Evolutionary conservation across 64 coral and sea anemone species (phyloP).

Genomic region (Pachyseris speciosa): DNA sequence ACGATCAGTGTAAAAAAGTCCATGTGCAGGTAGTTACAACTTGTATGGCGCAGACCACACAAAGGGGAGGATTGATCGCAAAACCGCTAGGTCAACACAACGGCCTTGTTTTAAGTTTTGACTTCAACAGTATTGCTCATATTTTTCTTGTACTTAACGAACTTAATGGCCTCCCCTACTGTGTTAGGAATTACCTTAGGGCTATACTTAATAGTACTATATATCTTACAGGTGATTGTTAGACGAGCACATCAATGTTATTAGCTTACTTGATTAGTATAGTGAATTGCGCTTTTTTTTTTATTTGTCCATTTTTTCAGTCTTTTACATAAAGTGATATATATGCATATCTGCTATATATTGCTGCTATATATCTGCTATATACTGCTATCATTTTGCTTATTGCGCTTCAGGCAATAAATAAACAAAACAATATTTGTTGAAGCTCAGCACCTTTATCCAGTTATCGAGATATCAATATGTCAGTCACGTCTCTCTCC

Average conservation of each 20-base stretch:
- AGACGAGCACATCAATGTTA: neutral
- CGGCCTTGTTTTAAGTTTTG: neutral
- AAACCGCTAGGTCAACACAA: neutral
- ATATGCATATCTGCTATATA: too few species aligned
- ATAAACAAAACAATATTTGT: too few species aligned
- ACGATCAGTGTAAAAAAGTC: too few species aligned
- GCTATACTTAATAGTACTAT: neutral
- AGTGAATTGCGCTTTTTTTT: neutral
- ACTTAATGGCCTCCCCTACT: neutral
- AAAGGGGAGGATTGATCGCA: neutral
- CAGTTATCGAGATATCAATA: too few species aligned
- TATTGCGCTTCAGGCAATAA: too few species aligned
- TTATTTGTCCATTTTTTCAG: neutral
- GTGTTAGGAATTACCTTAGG: slow-evolving; percentile 14
- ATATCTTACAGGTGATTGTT: neutral
- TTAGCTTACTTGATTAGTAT: neutral
- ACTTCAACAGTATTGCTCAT: neutral
- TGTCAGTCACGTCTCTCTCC: too few species aligned
- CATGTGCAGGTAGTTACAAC: too few species aligned
- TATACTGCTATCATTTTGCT: too few species aligned
- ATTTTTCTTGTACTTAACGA: neutral
- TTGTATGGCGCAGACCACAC: neutral
- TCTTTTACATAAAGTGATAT: too few species aligned
- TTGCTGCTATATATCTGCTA: too few species aligned
- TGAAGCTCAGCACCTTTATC: too few species aligned